A percentile compares a stretch with the other conserved stretches of the same genome.
These are phyloP conservation scores for Epirrhoe alternata DNA, from an alignment of 2,888 invertebrate species.

Conservation along the genomic window DNA sequence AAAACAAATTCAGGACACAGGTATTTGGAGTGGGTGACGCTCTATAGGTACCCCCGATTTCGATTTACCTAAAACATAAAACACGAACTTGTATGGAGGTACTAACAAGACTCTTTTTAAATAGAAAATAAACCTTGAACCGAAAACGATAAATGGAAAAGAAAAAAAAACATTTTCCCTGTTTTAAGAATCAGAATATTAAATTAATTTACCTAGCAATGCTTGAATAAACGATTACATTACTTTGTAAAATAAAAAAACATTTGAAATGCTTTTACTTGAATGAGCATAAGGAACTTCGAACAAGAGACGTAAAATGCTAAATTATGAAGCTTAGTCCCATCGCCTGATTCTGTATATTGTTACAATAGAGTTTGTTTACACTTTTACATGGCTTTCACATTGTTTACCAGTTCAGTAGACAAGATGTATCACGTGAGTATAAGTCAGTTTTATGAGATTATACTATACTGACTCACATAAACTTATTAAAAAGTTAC, in stretches of 20 bases:
- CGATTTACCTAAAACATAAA: too few species aligned
- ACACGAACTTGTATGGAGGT: too few species aligned
- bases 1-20: too few species aligned
- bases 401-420: too few species aligned
- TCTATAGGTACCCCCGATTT: too few species aligned
- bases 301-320: slow-evolving; percentile 62
- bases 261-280: slow-evolving; percentile 49
- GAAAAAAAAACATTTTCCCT: neutral
- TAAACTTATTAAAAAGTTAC: too few species aligned
- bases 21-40: too few species aligned
- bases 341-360: slow-evolving; percentile 18
- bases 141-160: neutral
- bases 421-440: too few species aligned
- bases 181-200: slow-evolving; percentile 3
- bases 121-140: neutral
- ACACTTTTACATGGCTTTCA: too few species aligned
- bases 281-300: slow-evolving; percentile 51
- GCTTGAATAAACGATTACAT: slow-evolving; percentile 17
- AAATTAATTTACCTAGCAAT: slow-evolving; percentile 11
- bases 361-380: neutral
- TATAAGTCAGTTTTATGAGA: too few species aligned
- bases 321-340: slow-evolving; percentile 54
- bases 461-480: too few species aligned
- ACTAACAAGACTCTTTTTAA: neutral
- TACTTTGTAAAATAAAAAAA: slow-evolving; percentile 50